Evolutionary conservation across 2,113 vertebrate genomes (phyloP).

Genomic region (Osmerus mordax): DNA sequence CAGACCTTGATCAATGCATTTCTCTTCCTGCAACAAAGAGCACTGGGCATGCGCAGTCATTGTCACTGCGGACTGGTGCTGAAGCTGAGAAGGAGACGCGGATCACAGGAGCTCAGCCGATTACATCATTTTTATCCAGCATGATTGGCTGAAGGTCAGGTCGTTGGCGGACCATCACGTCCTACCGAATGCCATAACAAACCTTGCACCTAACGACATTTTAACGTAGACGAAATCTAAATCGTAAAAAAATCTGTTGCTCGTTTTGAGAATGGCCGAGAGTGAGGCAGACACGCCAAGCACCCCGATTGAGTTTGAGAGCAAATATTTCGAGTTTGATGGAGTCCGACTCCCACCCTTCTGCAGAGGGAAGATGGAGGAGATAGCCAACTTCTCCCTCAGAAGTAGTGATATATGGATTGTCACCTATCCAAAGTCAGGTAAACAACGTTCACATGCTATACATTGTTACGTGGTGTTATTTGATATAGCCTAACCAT

Average conservation of each 20-base stretch:
- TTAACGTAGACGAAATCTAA: conserved; percentile 1
- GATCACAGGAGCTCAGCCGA: conserved; percentile 48
- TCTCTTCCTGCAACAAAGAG: neutral
- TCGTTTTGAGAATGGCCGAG: conserved; percentile 83
- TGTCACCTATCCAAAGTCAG: conserved; percentile 96
- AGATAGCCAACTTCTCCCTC: conserved; percentile 90
- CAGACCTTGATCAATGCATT: neutral
- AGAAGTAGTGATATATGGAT: conserved; percentile 96
- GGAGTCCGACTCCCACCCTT: conserved; percentile 96
- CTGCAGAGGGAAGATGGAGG: conserved; percentile 97
- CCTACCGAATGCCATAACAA: conserved; percentile 22
- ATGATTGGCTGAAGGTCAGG: conserved; percentile 65
- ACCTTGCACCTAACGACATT: conserved; percentile 11
- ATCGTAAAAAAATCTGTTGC: neutral
- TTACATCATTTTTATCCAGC: conserved; percentile 74
- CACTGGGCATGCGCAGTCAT: neutral
- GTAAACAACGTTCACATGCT: conserved; percentile 57
- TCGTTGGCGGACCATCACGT: conserved; percentile 35
- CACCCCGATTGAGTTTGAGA: conserved; percentile 96
- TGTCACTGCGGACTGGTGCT: conserved; percentile 55
- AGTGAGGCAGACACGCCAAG: conserved; percentile 94
- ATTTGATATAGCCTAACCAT: too few relatives aligned
- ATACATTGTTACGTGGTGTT: neutral
- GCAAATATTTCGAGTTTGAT: conserved; percentile 96
- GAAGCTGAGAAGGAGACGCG: conserved; percentile 57